Percentiles rank a stretch among this genome's conserved stretches.
Evolutionary conservation across 2,797 vertebrate genomes (phyloP).

Genomic region (Poecilia velifera): DNA sequence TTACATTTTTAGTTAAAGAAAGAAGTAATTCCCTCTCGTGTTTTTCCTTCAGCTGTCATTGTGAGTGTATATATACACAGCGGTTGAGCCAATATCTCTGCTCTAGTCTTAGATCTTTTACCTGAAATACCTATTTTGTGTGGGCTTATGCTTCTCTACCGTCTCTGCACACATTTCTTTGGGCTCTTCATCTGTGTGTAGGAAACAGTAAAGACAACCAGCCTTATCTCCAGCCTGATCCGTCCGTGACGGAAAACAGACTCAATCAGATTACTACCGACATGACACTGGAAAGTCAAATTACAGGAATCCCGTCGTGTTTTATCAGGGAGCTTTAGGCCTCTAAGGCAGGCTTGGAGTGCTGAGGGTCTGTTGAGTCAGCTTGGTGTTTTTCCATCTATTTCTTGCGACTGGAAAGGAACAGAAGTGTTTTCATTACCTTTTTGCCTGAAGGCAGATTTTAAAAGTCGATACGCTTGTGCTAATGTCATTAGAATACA

Average conservation of each 20-base stretch:
- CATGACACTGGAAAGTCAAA: slow-evolving; percentile 56
- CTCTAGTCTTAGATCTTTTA: slow-evolving; percentile 5
- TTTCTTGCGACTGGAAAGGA: slow-evolving; percentile 5
- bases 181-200: slow-evolving; percentile 30
- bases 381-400: slow-evolving; percentile 7
- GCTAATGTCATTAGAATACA: background rate
- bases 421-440: background rate
- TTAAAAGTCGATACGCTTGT: background rate
- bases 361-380: slow-evolving; percentile 11
- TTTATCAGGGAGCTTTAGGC: slow-evolving; percentile 17
- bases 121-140: background rate
- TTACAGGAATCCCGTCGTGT: slow-evolving; percentile 45
- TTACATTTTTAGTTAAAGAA: background rate
- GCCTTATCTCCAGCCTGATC: slow-evolving; percentile 53
- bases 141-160: background rate
- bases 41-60: background rate
- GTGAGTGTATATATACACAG: background rate
- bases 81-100: background rate
- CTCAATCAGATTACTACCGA: slow-evolving; percentile 53
- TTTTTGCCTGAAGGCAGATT: background rate
- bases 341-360: slow-evolving; percentile 2
- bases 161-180: slow-evolving; percentile 15
- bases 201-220: slow-evolving; percentile 64
- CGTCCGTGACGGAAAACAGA: slow-evolving; percentile 61
- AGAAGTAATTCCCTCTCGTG: background rate